Percentiles rank a stretch among this genome's conserved stretches.
Conservation (phyloP, 2,888 invertebrate genomes). For the Zootermopsis nevadensis region DNA sequence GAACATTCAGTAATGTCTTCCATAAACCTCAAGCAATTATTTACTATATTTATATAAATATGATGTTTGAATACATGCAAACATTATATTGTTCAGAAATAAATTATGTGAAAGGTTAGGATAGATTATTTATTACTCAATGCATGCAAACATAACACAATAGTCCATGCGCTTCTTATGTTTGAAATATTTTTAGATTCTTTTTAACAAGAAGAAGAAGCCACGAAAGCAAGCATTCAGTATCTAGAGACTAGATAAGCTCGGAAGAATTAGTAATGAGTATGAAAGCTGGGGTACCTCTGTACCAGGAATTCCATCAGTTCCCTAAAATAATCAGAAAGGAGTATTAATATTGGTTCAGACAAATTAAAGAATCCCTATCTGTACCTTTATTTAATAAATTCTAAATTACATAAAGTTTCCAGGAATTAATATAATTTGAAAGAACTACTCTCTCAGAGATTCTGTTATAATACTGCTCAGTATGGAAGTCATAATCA, state of each 20-base stretch:
- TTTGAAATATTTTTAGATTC: not conserved
- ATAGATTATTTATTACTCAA: conserved; percentile 1
- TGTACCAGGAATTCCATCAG: conserved; percentile 92
- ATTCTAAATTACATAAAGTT: not conserved
- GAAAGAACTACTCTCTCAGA: not conserved
- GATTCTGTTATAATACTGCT: no score
- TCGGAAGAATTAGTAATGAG: conserved; percentile 43
- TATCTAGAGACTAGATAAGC: conserved; percentile 40
- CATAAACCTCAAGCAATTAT: not conserved
- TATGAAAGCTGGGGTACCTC: conserved; percentile 71
- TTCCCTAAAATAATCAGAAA: conserved; percentile 76
- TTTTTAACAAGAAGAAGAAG: conserved; percentile 33
- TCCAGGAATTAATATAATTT: not conserved
- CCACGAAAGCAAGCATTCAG: conserved; percentile 43
- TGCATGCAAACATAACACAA: conserved; percentile 13
- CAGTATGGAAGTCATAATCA: no score
- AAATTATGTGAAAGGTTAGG: not conserved
- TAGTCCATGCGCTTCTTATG: not conserved
- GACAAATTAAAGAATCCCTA: not conserved
- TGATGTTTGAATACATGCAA: not conserved
- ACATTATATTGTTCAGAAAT: not conserved
- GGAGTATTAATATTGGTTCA: conserved; percentile 10
- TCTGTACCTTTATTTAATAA: not conserved
- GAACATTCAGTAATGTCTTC: conserved; percentile 14
- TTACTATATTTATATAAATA: not conserved